Evolutionary conservation across 2,113 vertebrate species (phyloP), one percentile per base, ranked within the genome.

Genomic region (Numida meleagris): DNA sequence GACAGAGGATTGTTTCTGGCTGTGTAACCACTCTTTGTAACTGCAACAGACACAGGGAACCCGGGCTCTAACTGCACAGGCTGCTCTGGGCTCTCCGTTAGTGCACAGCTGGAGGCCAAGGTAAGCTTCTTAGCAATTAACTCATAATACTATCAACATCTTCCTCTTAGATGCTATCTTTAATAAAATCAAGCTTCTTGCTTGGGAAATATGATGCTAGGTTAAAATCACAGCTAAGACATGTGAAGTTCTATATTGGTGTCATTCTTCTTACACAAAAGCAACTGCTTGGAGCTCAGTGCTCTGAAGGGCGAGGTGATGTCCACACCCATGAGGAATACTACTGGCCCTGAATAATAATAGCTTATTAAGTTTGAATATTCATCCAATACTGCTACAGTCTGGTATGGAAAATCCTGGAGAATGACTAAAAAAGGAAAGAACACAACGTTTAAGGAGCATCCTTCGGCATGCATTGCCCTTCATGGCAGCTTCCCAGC

Each of bases 231-330:
- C 70, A 61, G 21, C 21, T 1, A 8, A 40, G 40, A 6, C 23
- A 27, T 0, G 0, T 7, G 7, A 72, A 51, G 9, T 2, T 34
- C 6, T 34, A 9, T 4, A 12, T 1, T 6, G 13, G 2, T 2
- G 18, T 3, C 1, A 0, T 12, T 18, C 12, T 38, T 6, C 57
- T 6, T 48, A 2, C 25, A 72, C 45, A 12, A 46, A 2, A 27
- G 40, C 4, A 2, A 6, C 5, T 4, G 6, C 0, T 1, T 5
- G 15, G 21, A 57, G 74, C 66, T 36, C 31, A 13, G 45, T 1
- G 40, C 48, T 17, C 34, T 3, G 38, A 17, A n/a, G 27, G 6
- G 0, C 0, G 29, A 20, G 4, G 14, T 2, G 1, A n/a, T 3
- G 21, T 3, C 16, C 51, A 31, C 51, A 53, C 17, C 14, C 51